A percentile compares a stretch with the other conserved stretches of the same genome.
Evolutionary conservation across 2,888 invertebrate species (phyloP).

Genomic region (Drosophila formosana): DNA sequence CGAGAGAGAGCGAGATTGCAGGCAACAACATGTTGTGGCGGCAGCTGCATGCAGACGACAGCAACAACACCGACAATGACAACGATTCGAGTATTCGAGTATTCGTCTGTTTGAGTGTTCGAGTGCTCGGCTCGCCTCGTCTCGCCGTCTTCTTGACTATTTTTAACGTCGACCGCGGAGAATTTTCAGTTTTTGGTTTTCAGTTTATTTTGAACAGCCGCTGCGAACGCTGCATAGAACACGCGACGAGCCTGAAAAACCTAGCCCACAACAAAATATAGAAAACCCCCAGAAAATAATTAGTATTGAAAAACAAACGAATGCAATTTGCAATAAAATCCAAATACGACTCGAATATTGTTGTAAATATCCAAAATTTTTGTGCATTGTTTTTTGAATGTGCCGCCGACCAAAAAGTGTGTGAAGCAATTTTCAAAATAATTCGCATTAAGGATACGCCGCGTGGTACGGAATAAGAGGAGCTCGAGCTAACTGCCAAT

Average conservation of each 20-base stretch:
- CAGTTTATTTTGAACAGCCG: conserved; percentile 77
- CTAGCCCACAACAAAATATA: too few species aligned
- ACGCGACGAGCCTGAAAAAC: conserved; percentile 41
- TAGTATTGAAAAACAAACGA: not conserved
- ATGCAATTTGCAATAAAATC: too few species aligned
- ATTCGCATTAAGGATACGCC: conserved; percentile 14
- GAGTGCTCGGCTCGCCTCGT: conserved; percentile 21
- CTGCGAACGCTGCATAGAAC: conserved; percentile 66
- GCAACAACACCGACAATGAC: conserved; percentile 8
- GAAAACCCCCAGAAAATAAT: too few species aligned
- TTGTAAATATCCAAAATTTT: conserved; percentile 11
- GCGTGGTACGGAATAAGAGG: conserved; percentile 4
- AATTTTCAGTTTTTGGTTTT: conserved; percentile 70
- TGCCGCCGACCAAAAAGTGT: conserved; percentile 24
- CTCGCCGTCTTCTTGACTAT: conserved; percentile 64
- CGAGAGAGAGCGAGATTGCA: conserved; percentile 39
- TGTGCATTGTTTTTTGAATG: conserved; percentile 24
- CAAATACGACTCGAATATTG: conserved; percentile 12
- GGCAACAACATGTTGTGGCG: conserved; percentile 24
- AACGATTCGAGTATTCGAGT: conserved; percentile 11
- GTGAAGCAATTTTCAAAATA: conserved; percentile 2
- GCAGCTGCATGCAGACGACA: conserved; percentile 51
- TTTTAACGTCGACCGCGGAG: conserved; percentile 64
- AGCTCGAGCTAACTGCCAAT: conserved; percentile 28
- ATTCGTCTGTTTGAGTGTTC: conserved; percentile 17